Conservation (phyloP, 2,797 vertebrate species). For the Coranthus polyacanthus region DNA sequence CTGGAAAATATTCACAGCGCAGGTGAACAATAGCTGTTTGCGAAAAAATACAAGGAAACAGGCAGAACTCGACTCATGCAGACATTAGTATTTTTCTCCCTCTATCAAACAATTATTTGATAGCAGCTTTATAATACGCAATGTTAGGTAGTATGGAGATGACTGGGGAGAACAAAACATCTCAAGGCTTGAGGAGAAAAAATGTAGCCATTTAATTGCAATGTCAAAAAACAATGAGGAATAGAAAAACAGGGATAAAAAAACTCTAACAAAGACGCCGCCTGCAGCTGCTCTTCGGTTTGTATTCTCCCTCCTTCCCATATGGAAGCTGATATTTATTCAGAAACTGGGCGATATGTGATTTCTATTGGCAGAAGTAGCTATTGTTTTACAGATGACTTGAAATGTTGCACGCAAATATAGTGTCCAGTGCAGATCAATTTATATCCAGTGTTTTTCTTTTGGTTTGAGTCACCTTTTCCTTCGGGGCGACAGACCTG, state of each 20-base stretch:
- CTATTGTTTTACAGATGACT: too few relatives aligned
- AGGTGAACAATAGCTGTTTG: constrained; percentile 3
- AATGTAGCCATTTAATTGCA: constrained; percentile 16
- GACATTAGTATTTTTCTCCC: background rate
- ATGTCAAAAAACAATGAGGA: constrained; percentile 12
- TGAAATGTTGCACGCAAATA: too few relatives aligned
- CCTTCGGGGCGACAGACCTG: too few relatives aligned
- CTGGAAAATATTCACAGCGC: constrained; percentile 42
- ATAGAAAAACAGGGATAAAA: background rate
- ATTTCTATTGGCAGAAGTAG: background rate
- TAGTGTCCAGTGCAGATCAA: background rate
- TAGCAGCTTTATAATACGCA: background rate
- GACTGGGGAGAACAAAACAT: background rate
- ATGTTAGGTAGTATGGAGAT: background rate
- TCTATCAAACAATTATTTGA: constrained; percentile 1
- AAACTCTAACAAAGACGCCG: constrained; percentile 20
- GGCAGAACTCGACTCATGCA: background rate
- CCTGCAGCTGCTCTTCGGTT: constrained; percentile 7
- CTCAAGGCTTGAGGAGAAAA: background rate
- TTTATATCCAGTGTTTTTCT: background rate
- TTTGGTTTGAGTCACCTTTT: too few relatives aligned
- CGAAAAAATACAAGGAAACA: constrained; percentile 9
- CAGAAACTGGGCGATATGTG: background rate
- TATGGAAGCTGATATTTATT: constrained; percentile 4
- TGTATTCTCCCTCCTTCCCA: constrained; percentile 11